Evolutionary conservation across 2,797 vertebrate species (phyloP).

Genomic region (Capromys pilorides): DNA sequence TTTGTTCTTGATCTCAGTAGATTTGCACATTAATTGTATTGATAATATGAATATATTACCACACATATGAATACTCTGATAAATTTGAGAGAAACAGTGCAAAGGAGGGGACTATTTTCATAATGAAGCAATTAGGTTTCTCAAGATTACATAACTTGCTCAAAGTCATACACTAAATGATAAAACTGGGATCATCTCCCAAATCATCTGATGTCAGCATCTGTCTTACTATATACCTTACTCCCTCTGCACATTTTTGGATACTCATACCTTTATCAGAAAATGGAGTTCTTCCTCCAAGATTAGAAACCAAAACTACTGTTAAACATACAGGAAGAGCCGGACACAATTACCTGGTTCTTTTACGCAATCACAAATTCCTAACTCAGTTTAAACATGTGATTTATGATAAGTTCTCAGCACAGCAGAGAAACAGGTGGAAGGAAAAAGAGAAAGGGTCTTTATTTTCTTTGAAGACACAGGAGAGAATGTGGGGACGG

Average conservation of each 20-base stretch:
- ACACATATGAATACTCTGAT: neutral
- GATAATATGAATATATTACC: neutral
- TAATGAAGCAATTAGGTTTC: neutral
- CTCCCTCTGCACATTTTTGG: neutral
- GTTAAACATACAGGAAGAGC: neutral
- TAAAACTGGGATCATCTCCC: neutral
- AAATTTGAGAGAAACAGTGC: conserved; percentile 10
- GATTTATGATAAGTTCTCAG: neutral
- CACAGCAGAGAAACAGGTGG: too few relatives aligned
- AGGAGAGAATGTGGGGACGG: too few relatives aligned
- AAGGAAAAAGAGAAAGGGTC: too few relatives aligned
- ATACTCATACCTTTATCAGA: conserved; percentile 37
- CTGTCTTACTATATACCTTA: neutral
- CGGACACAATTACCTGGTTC: neutral
- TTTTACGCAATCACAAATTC: conserved; percentile 15
- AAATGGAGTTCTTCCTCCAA: conserved; percentile 18
- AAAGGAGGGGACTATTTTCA: neutral
- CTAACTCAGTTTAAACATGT: neutral
- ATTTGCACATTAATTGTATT: conserved; percentile 5
- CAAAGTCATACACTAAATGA: neutral
- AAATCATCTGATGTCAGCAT: neutral
- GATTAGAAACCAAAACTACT: conserved; percentile 27
- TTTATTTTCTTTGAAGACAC: too few relatives aligned
- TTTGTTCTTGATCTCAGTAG: neutral
- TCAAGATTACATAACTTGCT: neutral